These are phyloP conservation scores for Heteromormyrus szaboi DNA, from an alignment of 2,797 vertebrate species.

Conservation along the genomic window DNA sequence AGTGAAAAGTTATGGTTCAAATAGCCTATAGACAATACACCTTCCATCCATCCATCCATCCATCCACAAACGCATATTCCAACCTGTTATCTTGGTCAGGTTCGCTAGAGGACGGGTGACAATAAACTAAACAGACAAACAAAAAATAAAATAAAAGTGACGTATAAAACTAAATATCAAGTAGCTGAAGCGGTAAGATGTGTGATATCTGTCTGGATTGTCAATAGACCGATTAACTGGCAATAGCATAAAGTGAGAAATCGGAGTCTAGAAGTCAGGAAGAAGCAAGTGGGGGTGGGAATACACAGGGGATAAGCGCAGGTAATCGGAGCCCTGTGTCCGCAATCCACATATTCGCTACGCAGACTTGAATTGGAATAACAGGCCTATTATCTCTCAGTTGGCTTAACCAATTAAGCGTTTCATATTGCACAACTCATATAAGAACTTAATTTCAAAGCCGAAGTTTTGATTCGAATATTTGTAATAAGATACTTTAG, in stretches of 20 bases:
- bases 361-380: conserved; percentile 3
- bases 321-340: neutral
- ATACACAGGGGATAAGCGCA: conserved; percentile 1
- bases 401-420: neutral
- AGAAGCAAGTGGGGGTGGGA: conserved; percentile 7
- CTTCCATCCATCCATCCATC: neutral
- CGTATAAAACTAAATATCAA: neutral
- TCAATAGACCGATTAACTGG: neutral
- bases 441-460: neutral
- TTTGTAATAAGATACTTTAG: neutral
- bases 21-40: neutral
- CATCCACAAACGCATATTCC: neutral
- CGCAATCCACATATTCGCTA: conserved; percentile 5
- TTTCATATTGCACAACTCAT: neutral
- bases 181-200: neutral
- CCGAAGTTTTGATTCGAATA: neutral
- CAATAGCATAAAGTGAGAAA: conserved; percentile 3
- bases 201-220: neutral
- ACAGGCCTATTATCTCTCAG: neutral
- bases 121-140: neutral
- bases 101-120: neutral
- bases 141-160: neutral
- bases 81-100: neutral
- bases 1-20: neutral
- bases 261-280: conserved; percentile 3